Evolutionary conservation across 64 coral and sea anemone genomes (phyloP).

Genomic region (Actinia equina): DNA sequence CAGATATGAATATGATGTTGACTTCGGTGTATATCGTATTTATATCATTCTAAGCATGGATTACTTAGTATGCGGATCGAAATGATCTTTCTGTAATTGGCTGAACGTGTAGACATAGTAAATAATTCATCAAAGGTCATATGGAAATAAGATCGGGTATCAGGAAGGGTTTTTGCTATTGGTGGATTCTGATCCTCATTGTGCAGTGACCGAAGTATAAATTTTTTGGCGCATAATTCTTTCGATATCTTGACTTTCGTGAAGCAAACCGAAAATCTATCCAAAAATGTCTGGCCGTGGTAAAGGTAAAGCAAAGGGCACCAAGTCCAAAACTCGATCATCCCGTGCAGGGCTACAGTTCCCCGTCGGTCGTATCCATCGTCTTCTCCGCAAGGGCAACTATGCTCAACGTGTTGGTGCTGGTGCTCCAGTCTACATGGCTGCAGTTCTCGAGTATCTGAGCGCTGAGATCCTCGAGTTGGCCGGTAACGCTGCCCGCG

Average conservation of each 20-base stretch:
- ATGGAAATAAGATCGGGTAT: too few species aligned
- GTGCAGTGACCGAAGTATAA: neutral
- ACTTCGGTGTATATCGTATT: too few species aligned
- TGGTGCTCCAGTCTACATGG: too few species aligned
- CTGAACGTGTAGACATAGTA: neutral
- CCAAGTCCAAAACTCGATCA: conserved; percentile 31
- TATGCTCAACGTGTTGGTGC: too few species aligned
- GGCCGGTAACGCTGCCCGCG: too few species aligned
- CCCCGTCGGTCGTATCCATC: conserved; percentile 30
- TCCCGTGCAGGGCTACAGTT: conserved; percentile 28
- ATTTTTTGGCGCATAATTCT: neutral
- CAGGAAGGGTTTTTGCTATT: neutral
- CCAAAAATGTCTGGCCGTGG: conserved; percentile 19
- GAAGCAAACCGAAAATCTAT: neutral
- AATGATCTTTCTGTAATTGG: neutral
- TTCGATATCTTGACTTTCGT: neutral
- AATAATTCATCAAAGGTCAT: neutral
- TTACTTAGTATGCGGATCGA: neutral
- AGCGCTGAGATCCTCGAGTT: too few species aligned
- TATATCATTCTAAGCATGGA: neutral
- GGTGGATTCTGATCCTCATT: conserved; percentile 17
- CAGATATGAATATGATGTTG: neutral
- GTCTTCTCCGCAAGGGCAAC: neutral
- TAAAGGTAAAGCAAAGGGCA: conserved; percentile 34
- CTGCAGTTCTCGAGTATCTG: too few species aligned